A percentile compares a stretch with the other conserved stretches of the same genome.
Conservation (phyloP, 2,888 invertebrate genomes). For the Hydropsyche betteni region DNA sequence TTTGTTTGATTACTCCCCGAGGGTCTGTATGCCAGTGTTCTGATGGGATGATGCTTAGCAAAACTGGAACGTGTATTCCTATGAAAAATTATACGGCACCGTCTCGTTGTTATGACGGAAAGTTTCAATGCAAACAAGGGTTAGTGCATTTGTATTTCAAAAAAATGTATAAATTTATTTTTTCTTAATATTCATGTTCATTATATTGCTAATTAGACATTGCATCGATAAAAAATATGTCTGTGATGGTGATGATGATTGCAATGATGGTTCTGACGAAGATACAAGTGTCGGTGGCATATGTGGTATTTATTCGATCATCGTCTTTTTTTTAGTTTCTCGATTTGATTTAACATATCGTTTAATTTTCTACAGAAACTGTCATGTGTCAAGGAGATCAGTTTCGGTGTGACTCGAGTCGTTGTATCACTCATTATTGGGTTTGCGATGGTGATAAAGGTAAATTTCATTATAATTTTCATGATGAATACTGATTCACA, state of each 20-base stretch:
- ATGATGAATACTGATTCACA: slow-evolving; percentile 7
- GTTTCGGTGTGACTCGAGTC: slow-evolving; percentile 71
- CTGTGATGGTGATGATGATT: slow-evolving; percentile 81
- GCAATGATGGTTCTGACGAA: slow-evolving; percentile 80
- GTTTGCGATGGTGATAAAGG: slow-evolving; percentile 70
- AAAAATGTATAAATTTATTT: slow-evolving; percentile 9
- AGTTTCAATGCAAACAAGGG: slow-evolving; percentile 56
- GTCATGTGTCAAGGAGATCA: slow-evolving; percentile 64
- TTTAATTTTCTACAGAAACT: slow-evolving; percentile 57
- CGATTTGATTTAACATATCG: neutral
- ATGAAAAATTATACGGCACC: slow-evolving; percentile 58
- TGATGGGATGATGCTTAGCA: slow-evolving; percentile 66
- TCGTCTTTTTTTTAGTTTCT: neutral
- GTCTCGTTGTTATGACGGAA: slow-evolving; percentile 57
- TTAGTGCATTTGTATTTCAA: slow-evolving; percentile 28
- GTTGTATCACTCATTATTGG: slow-evolving; percentile 74
- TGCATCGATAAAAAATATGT: slow-evolving; percentile 76
- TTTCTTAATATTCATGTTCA: slow-evolving; percentile 36
- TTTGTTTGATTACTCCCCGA: slow-evolving; percentile 73
- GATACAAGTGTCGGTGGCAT: slow-evolving; percentile 68
- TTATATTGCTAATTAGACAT: slow-evolving; percentile 56
- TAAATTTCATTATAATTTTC: slow-evolving; percentile 49
- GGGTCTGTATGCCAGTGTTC: slow-evolving; percentile 70
- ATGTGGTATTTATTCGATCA: slow-evolving; percentile 63
- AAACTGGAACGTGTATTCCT: slow-evolving; percentile 60